These are phyloP conservation scores for Hyaena hyaena DNA, from an alignment of 2,113 vertebrate genomes.

Conservation along the genomic window DNA sequence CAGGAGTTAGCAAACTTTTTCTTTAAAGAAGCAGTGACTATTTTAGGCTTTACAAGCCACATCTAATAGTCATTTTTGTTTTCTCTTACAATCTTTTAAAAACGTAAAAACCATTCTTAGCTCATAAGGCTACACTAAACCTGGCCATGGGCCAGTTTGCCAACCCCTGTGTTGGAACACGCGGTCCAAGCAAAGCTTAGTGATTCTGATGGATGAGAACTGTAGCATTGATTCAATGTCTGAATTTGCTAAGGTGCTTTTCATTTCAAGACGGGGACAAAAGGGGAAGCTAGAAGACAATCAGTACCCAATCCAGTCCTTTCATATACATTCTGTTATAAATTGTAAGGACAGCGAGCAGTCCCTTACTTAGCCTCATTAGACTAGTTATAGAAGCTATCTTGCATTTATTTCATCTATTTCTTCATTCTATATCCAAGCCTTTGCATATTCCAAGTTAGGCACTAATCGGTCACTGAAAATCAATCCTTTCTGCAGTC, in stretches of 20 bases:
- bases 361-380: background rate
- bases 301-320: background rate
- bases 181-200: background rate
- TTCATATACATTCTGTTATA: background rate
- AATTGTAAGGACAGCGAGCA: background rate
- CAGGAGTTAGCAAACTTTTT: background rate
- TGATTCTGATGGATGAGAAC: conserved; percentile 1
- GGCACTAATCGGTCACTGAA: conserved; percentile 57
- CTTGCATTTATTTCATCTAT: conserved; percentile 47
- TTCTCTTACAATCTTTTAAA: conserved; percentile 23
- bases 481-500: conserved; percentile 36
- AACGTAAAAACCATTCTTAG: conserved; percentile 38
- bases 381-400: conserved; percentile 17
- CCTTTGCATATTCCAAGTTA: conserved; percentile 52
- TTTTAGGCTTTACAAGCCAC: background rate
- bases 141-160: background rate
- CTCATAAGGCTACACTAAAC: conserved; percentile 6
- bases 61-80: conserved; percentile 19
- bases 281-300: background rate
- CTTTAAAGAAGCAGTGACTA: conserved; percentile 20
- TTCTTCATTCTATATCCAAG: conserved; percentile 31
- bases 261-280: background rate
- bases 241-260: background rate
- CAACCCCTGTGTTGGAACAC: background rate
- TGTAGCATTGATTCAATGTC: background rate